A percentile compares a stretch with the other conserved stretches of the same genome.
Evolutionary conservation across 1,140 invertebrate genomes (phyloP).

Genomic region (Cydia fagiglandana): DNA sequence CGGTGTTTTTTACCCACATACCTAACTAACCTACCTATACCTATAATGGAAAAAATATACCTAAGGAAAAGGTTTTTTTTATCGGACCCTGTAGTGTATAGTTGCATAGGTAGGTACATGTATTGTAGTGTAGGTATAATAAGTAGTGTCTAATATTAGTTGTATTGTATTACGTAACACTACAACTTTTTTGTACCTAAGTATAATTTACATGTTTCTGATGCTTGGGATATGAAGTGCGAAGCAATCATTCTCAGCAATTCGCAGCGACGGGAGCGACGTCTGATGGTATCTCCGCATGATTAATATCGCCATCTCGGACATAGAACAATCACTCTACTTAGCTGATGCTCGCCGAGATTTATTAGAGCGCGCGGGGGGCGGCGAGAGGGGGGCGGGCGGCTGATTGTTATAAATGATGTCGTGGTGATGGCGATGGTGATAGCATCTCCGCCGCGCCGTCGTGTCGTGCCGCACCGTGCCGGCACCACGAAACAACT

Average conservation of each 20-base stretch:
- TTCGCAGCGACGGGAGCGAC: not conserved
- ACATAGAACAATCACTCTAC: constrained; percentile 37
- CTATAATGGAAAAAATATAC: too few species aligned
- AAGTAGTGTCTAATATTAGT: too few species aligned
- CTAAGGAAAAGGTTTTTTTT: too few species aligned
- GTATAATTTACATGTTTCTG: not conserved
- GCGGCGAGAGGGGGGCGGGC: constrained; percentile 37
- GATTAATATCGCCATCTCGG: not conserved
- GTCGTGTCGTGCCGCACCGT: not conserved
- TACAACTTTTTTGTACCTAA: not conserved
- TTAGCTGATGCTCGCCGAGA: constrained; percentile 38
- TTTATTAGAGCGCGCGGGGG: constrained; percentile 33
- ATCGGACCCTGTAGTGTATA: too few species aligned
- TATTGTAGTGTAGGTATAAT: too few species aligned
- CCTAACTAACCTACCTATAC: too few species aligned
- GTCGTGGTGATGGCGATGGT: constrained; percentile 8
- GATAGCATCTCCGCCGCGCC: not conserved
- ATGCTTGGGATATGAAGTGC: not conserved
- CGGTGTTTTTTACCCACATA: too few species aligned
- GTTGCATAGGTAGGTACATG: too few species aligned
- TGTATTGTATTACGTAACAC: not conserved
- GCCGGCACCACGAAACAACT: not conserved
- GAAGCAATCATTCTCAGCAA: not conserved
- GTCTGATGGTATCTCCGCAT: not conserved
- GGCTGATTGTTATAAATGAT: constrained; percentile 39